Evolutionary conservation across 1,140 invertebrate genomes (phyloP), one percentile per base, ranked within the genome.

Genomic region (Neotoxoptera formosana): DNA sequence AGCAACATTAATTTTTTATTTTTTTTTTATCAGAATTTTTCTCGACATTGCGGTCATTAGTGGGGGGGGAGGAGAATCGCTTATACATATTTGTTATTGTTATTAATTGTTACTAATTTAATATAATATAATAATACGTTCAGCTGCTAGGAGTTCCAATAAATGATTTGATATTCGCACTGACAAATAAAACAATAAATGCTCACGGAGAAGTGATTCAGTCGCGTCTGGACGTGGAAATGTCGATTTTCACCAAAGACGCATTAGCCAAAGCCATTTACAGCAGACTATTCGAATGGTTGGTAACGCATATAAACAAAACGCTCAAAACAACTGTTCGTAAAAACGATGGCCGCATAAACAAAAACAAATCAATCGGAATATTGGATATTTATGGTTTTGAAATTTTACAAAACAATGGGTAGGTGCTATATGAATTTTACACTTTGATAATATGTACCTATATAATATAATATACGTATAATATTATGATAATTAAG

Each of bases 361-460:
- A 95, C 41, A 98, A 95, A 97, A 97, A 95, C 97, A 98, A 95
- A 96, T 96, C 97, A 56, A 95, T 98, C 86, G 97, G 97, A 60
- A 96, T 99, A 84, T 95, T 99, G 48, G 98, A 98, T 95, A 97
- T 98, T 94, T 98, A 98, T 95, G 98, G 98, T 89, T 98, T 98
- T 95, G 98, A 98, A 96, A 96, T 97, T 67, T 96, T 98, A 93
- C 97, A 98, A 94, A 95, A 95, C 93, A 97, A 97, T 95, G 98
- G 98, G 97, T 93, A 36, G 30, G 91, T 25, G 30, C 9, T n/a
- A 14, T 67, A n/a, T 67, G 14, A n/a, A 56, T 60, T 60, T 2
- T 60, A 67, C 8, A 67, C 1, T n/a, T n/a, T 4, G 4, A n/a
- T n/a, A 67, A n/a, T n/a, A n/a, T n/a, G 9, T 67, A 67, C 25